phyloP scores from a whole-genome alignment of 1,140 invertebrate species.

The Diabrotica virgifera region DNA sequence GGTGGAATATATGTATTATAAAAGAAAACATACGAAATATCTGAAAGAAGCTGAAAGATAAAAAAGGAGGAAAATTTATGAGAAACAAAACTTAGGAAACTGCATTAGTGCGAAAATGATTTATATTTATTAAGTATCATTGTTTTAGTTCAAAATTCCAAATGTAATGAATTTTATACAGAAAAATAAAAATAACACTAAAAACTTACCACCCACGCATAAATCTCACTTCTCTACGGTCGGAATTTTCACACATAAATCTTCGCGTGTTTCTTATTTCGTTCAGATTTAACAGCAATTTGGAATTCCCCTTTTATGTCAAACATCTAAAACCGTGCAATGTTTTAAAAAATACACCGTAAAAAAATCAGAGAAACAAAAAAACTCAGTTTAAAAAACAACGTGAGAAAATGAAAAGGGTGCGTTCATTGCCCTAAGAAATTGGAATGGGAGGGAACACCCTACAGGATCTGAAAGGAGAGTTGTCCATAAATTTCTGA shows the following conservation, averaged over 20 bases:
- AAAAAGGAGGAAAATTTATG: too few species aligned
- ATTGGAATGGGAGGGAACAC: neutral
- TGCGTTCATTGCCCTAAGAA: neutral
- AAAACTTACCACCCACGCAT: too few species aligned
- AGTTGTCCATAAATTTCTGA: conserved; percentile 14
- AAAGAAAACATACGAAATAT: too few species aligned
- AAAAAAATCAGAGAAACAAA: conserved; percentile 5
- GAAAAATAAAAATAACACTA: too few species aligned
- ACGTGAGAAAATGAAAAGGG: conserved; percentile 18
- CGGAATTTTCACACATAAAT: conserved; percentile 22
- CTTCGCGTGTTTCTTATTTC: conserved; percentile 7
- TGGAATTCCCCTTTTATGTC: conserved; percentile 18
- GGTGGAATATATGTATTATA: too few species aligned
- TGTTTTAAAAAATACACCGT: conserved; percentile 19
- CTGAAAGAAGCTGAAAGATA: too few species aligned
- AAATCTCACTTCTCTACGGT: neutral
- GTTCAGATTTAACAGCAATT: conserved; percentile 18
- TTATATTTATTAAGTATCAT: too few species aligned
- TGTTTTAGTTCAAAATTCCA: too few species aligned
- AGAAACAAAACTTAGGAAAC: too few species aligned
- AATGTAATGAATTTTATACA: too few species aligned
- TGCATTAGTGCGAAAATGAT: too few species aligned
- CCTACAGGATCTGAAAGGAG: neutral
- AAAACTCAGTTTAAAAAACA: conserved; percentile 15
- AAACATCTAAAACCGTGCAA: conserved; percentile 17